phyloP scores from a whole-genome alignment of 2,888 invertebrate genomes.

The Folsomia manolachei region DNA sequence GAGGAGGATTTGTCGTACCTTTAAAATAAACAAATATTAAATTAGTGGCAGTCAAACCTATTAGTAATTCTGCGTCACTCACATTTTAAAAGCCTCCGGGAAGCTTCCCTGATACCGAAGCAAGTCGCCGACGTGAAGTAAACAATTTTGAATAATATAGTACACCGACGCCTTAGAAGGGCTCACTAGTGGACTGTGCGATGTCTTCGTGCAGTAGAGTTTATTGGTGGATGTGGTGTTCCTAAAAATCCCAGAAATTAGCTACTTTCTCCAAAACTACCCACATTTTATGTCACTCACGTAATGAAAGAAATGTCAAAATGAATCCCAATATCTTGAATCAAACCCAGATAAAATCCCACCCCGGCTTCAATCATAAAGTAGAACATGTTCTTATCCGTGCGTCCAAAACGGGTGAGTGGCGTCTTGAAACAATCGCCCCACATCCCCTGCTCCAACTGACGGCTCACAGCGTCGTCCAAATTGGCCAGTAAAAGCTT shows the following conservation, averaged over 20 bases:
- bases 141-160: constrained; percentile 83
- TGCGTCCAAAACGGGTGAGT: constrained; percentile 44
- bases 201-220: constrained; percentile 40
- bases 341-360: constrained; percentile 49
- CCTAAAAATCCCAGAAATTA: constrained; percentile 53
- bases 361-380: constrained; percentile 49
- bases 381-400: constrained; percentile 48
- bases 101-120: constrained; percentile 77
- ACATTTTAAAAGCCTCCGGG: constrained; percentile 80
- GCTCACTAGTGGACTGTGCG: constrained; percentile 37
- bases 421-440: constrained; percentile 50
- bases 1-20: constrained; percentile 62
- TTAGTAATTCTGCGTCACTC: constrained; percentile 35
- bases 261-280: background rate
- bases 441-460: constrained; percentile 48
- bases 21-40: constrained; percentile 39
- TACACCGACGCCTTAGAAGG: constrained; percentile 54
- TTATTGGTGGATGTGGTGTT: constrained; percentile 50
- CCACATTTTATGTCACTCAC: constrained; percentile 29
- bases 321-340: constrained; percentile 50
- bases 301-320: constrained; percentile 50
- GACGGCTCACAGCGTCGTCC: constrained; percentile 42
- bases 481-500: constrained; percentile 46
- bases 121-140: constrained; percentile 83
- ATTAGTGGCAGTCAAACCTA: background rate